Evolutionary conservation across 2,888 invertebrate genomes (phyloP).

Genomic region (Tetragonisca angustula): DNA sequence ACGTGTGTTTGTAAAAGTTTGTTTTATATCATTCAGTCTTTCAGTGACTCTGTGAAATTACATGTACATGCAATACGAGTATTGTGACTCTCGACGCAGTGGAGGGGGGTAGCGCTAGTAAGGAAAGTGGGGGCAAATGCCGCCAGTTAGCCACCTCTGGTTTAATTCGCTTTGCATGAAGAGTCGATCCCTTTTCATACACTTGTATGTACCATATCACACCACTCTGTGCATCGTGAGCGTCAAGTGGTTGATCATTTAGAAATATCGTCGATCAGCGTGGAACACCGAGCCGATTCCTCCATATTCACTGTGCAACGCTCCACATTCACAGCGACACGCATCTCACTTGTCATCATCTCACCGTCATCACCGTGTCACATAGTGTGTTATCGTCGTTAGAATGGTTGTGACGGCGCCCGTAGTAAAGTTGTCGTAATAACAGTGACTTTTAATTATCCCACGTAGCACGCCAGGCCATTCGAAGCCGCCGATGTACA

Average conservation of each 20-base stretch:
- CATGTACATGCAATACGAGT: too few species aligned
- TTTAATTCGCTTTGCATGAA: background rate
- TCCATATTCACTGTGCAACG: conserved; percentile 8
- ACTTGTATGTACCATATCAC: background rate
- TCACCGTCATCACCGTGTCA: conserved; percentile 1
- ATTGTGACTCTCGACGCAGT: too few species aligned
- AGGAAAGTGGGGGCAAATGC: too few species aligned
- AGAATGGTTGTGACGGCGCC: conserved; percentile 4
- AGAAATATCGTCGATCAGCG: background rate
- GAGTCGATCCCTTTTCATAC: background rate
- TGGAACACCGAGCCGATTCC: conserved; percentile 38
- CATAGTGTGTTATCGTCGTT: conserved; percentile 17
- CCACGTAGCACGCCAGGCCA: conserved; percentile 52
- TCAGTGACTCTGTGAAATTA: too few species aligned
- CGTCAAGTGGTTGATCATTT: background rate
- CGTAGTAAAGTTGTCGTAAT: too few species aligned
- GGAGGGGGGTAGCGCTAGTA: too few species aligned
- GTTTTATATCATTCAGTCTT: too few species aligned
- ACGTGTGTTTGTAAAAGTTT: too few species aligned
- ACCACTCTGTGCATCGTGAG: background rate
- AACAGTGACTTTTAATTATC: conserved; percentile 36
- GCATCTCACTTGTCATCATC: conserved; percentile 32
- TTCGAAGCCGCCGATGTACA: conserved; percentile 87
- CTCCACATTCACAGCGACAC: background rate
- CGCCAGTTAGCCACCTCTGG: background rate